Percentiles rank a stretch among this genome's conserved stretches.
Evolutionary conservation across 2,797 vertebrate species (phyloP).

Genomic region (Coendou prehensilis): DNA sequence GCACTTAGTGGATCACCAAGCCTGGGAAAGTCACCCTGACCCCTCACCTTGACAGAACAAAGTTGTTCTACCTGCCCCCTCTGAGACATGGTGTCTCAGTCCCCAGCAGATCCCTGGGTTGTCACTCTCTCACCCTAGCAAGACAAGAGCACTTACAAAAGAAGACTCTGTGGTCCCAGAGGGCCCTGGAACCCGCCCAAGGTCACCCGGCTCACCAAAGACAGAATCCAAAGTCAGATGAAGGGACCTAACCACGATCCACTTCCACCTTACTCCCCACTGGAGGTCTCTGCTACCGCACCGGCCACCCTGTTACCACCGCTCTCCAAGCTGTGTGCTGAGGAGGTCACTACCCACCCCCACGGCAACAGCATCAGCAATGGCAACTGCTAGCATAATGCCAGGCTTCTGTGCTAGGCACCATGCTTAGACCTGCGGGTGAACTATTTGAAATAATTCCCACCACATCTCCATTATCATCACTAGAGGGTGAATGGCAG

Average conservation of each 20-base stretch:
- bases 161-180: background rate
- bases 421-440: background rate
- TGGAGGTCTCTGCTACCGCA: background rate
- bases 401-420: background rate
- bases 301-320: accelerated
- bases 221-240: background rate
- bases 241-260: accelerated
- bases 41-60: background rate
- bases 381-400: too few relatives aligned
- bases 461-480: background rate
- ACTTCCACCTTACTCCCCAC: background rate
- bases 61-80: background rate
- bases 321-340: accelerated
- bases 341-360: background rate
- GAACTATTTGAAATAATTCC: background rate
- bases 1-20: background rate
- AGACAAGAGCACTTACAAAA: background rate
- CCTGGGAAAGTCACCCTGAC: background rate
- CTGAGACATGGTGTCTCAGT: background rate
- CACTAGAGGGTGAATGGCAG: background rate
- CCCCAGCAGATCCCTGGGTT: background rate
- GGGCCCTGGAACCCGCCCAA: background rate
- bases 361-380: background rate
- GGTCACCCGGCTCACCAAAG: background rate
- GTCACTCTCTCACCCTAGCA: background rate